Evolutionary conservation across 2,888 invertebrate species (phyloP), one percentile per base, ranked within the genome.

Genomic region (Drosophila kanekoi): DNA sequence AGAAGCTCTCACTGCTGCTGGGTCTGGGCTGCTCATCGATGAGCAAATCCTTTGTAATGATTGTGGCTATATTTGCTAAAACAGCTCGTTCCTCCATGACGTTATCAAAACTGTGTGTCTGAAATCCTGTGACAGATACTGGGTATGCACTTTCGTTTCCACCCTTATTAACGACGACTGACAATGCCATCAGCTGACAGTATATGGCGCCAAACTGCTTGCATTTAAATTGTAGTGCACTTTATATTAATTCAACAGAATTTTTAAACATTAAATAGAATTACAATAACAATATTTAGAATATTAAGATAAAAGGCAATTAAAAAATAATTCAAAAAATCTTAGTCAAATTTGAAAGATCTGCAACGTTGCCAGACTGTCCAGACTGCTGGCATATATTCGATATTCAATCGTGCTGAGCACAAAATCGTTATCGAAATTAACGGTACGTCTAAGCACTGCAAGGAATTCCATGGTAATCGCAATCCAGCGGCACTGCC

Each of bases 51-150:
- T 92, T 92, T 9, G 89, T 87, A 11, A 92, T 77, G 54, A 92
- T 91, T 41, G 91, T 89, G 2, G 92, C 89, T n/a, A 92, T 90
- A 69, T 92, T 92, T 14, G 90, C 81, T 45, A 92, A 72, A 6
- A 92, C 65, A 8, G 90, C 91, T 38, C 86, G 89, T 66, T 91
- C 91, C 44, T 92, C 92, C 91, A 91, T 91, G 54, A 14, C 11
- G 33, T 13, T 10, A 13, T 28, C 5, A 11, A 60, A 41, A 37
- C 45, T 49, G 47, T 54, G 33, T 56, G 32, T 61, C 67, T 64
- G 51, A 5, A 11, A 62, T 18, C n/a, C 41, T 44, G 16, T 43
- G 6, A 45, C 33, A 41, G 16, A 13, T 41, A 9, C 18, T 38
- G 32, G 14, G 45, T n/a, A 23, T 57, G 45, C 8, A 40, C 14